Conservation (phyloP, 2,113 vertebrate species). For the Sylvilagus bachmani region DNA sequence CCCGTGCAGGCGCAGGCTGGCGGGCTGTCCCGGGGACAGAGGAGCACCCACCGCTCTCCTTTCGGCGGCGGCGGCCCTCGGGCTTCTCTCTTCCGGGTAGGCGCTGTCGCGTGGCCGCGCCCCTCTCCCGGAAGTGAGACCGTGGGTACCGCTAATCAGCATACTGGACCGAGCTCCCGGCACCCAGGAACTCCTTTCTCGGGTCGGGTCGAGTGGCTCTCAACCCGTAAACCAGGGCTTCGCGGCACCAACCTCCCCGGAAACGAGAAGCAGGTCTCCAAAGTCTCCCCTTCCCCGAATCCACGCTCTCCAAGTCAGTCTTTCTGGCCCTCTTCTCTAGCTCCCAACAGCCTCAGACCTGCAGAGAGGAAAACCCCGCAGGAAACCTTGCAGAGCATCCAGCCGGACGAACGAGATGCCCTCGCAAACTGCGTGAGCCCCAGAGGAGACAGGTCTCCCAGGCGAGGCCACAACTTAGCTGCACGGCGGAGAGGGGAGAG, state of each 20-base stretch:
- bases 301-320: background rate
- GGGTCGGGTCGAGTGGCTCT: accelerated
- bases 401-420: background rate
- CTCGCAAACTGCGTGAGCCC: background rate
- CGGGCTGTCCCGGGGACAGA: background rate
- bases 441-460: background rate
- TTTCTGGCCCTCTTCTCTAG: too few species aligned
- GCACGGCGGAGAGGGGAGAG: background rate
- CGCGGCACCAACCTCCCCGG: background rate
- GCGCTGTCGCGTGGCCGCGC: background rate
- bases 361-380: background rate
- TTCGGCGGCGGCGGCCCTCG: background rate
- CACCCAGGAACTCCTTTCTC: background rate
- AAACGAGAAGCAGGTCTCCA: background rate
- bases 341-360: background rate
- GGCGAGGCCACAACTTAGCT: background rate
- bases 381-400: background rate
- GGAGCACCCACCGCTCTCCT: background rate
- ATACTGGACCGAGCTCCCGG: background rate
- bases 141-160: too few species aligned
- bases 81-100: background rate
- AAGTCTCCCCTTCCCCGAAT: background rate
- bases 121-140: background rate
- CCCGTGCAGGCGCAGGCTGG: too few species aligned
- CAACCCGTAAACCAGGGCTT: background rate